phyloP scores from a whole-genome alignment of 2,113 vertebrate genomes.

The Felis catus region F.catus_Fca126_mat1.0 CM031418.1:90984501-90985000 shows the following conservation, averaged over 20 bases:
- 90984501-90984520: conserved; percentile 77
- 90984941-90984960: conserved; percentile 91
- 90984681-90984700: conserved; percentile 74
- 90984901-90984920: conserved; percentile 82
- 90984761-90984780: neutral
- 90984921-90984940: conserved; percentile 85
- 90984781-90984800: neutral
- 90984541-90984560: conserved; percentile 56
- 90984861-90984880: conserved; percentile 66
- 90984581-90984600: conserved; percentile 58
- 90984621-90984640: conserved; percentile 51
- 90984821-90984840: conserved; percentile 51
- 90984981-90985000: conserved; percentile 79
- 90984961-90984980: conserved; percentile 86
- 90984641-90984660: conserved; percentile 45
- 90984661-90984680: conserved; percentile 74
- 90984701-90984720: conserved; percentile 65
- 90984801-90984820: neutral
- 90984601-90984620: conserved; percentile 54
- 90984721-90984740: conserved; percentile 43
- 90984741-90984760: conserved; percentile 39
- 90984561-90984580: conserved; percentile 76
- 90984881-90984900: conserved; percentile 77
- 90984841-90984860: conserved; percentile 78
- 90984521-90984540: conserved; percentile 73